Conservation (phyloP, 2,888 invertebrate genomes). For the Hydrotaea diabolus region DNA sequence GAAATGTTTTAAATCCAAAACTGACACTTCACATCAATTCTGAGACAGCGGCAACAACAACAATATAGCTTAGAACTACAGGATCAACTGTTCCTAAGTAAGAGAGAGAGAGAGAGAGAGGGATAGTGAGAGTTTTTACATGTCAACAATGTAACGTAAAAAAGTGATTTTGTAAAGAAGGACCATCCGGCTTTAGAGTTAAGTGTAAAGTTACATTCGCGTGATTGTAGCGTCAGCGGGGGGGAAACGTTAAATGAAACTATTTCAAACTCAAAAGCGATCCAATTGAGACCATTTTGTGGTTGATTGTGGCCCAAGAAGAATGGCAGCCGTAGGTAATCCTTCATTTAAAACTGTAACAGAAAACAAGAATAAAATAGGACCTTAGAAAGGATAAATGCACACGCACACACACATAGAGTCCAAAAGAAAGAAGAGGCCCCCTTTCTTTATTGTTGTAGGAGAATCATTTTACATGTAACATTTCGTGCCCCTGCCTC, state of each 20-base stretch:
- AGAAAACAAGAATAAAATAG: conserved; percentile 21
- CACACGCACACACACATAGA: no score
- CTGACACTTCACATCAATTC: conserved; percentile 57
- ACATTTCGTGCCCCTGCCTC: background rate
- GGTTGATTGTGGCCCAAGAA: background rate
- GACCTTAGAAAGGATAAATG: background rate
- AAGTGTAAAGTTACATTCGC: conserved; percentile 30
- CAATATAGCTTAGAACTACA: no score
- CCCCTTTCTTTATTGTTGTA: conserved; percentile 50
- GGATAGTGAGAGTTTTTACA: no score
- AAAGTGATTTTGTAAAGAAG: conserved; percentile 7
- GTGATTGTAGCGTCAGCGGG: conserved; percentile 49
- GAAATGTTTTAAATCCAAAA: conserved; percentile 60
- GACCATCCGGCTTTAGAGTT: conserved; percentile 33
- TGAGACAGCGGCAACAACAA: background rate
- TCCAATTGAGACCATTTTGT: background rate
- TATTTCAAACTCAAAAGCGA: conserved; percentile 46
- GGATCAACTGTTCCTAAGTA: background rate
- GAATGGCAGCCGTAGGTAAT: background rate
- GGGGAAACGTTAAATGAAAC: conserved; percentile 59
- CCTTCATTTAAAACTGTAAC: conserved; percentile 24
- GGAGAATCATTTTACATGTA: conserved; percentile 59
- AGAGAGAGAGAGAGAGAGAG: no score
- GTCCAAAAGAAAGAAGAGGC: background rate
- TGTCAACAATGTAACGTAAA: conserved; percentile 32